phyloP scores from a whole-genome alignment of 2,888 invertebrate species.

The Itoplectis maculator region DNA sequence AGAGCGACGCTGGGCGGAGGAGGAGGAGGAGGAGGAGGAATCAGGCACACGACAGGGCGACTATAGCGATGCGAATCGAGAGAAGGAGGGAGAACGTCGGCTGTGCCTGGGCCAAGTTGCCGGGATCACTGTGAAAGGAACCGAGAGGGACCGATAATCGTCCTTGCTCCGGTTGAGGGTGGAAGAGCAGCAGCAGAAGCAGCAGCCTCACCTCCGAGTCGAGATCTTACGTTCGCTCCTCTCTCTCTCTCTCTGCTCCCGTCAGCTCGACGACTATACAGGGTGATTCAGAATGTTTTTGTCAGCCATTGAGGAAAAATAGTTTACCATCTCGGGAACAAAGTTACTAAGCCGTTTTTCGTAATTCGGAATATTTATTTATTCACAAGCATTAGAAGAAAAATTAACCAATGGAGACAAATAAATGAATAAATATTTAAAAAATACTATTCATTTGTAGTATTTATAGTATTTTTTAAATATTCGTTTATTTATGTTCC shows the following conservation, averaged over 20 bases:
- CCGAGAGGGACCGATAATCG: conserved; percentile 63
- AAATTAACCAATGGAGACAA: too few species aligned
- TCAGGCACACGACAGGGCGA: conserved; percentile 29
- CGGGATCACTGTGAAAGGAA: conserved; percentile 21
- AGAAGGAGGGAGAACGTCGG: conserved; percentile 1
- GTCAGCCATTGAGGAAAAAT: too few species aligned
- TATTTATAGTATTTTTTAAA: too few species aligned
- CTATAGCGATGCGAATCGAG: neutral
- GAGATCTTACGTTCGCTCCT: conserved; percentile 44
- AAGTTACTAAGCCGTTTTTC: too few species aligned
- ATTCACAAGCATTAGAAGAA: too few species aligned
- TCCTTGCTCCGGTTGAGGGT: conserved; percentile 69
- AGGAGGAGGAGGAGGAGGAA: conserved; percentile 10
- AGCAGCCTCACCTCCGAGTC: conserved; percentile 33
- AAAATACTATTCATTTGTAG: too few species aligned
- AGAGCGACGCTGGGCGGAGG: conserved; percentile 25
- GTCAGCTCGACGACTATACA: conserved; percentile 32
- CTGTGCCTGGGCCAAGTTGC: neutral
- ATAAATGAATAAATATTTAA: too few species aligned
- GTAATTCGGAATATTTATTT: too few species aligned
- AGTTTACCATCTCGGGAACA: too few species aligned
- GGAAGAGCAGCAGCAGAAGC: conserved; percentile 42
- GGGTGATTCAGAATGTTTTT: too few species aligned
- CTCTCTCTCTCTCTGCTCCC: conserved; percentile 19
- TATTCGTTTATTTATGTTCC: too few species aligned